These are phyloP conservation scores for Catalaphyllia jardinei DNA, from an alignment of 64 coral and sea anemone genomes.

Conservation along the genomic window DNA sequence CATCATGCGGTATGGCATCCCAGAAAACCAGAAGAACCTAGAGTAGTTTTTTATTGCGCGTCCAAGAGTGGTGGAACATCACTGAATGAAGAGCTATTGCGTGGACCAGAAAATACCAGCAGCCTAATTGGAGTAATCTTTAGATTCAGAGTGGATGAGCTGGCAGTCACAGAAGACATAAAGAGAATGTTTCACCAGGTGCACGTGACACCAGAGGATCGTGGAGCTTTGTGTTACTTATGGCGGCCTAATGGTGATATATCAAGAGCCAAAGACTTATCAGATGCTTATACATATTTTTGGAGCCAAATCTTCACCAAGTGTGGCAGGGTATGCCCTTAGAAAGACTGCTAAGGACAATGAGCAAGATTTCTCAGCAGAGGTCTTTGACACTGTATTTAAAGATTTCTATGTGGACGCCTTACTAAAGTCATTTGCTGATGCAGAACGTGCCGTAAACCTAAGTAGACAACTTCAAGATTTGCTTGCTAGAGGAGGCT, in stretches of 20 bases:
- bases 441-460: constrained; percentile 26
- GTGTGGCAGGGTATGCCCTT: constrained; percentile 51
- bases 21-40: constrained; percentile 40
- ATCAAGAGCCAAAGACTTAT: not conserved
- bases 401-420: constrained; percentile 86
- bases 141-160: constrained; percentile 6
- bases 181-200: constrained; percentile 62
- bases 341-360: constrained; percentile 54
- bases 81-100: constrained; percentile 28
- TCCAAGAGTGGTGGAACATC: constrained; percentile 35
- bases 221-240: constrained; percentile 49
- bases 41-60: constrained; percentile 56
- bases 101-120: constrained; percentile 58
- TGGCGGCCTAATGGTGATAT: constrained; percentile 35
- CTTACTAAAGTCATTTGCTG: constrained; percentile 66
- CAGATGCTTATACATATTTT: constrained; percentile 45
- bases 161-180: constrained; percentile 26
- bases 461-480: constrained; percentile 28
- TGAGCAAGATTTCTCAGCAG: constrained; percentile 9
- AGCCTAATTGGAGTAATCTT: constrained; percentile 36
- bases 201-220: constrained; percentile 29
- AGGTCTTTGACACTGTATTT: constrained; percentile 39
- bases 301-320: constrained; percentile 28
- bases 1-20: constrained; percentile 68
- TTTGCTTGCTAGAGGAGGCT: constrained; percentile 56